Percentiles rank a stretch among this genome's conserved stretches.
Conservation (phyloP, 2,113 vertebrate genomes). For the Bufo bufo region DNA sequence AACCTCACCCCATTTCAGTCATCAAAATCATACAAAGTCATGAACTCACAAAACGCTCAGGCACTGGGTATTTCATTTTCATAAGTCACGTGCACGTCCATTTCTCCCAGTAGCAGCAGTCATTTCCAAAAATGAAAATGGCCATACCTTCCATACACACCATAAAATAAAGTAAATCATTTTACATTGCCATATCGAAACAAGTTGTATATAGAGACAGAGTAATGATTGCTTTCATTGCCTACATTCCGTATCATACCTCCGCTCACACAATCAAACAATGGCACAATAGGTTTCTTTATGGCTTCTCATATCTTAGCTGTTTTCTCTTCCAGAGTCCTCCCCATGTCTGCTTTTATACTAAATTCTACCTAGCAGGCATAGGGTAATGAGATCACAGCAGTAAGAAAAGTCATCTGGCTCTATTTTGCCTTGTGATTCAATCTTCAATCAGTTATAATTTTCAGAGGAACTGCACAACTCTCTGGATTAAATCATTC, state of each 20-base stretch:
- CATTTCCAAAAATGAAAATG: background rate
- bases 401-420: slow-evolving; percentile 24
- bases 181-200: background rate
- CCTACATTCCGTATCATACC: background rate
- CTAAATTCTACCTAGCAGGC: slow-evolving; percentile 31
- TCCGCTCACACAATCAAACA: background rate
- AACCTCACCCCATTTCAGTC: background rate
- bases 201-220: background rate
- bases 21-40: background rate
- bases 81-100: background rate
- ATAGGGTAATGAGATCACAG: slow-evolving; percentile 44
- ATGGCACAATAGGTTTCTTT: background rate
- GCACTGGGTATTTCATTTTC: background rate
- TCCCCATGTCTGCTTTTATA: background rate
- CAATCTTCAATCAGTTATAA: slow-evolving; percentile 17
- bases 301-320: background rate
- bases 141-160: background rate
- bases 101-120: background rate
- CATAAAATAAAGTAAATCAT: background rate
- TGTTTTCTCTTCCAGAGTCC: background rate
- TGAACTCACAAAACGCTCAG: background rate
- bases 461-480: slow-evolving; percentile 11
- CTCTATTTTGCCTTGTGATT: slow-evolving; percentile 15
- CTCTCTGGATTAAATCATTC: slow-evolving; percentile 30
- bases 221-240: background rate